Evolutionary conservation across 2,888 invertebrate species (phyloP).

Genomic region (Diarsia rubi): DNA sequence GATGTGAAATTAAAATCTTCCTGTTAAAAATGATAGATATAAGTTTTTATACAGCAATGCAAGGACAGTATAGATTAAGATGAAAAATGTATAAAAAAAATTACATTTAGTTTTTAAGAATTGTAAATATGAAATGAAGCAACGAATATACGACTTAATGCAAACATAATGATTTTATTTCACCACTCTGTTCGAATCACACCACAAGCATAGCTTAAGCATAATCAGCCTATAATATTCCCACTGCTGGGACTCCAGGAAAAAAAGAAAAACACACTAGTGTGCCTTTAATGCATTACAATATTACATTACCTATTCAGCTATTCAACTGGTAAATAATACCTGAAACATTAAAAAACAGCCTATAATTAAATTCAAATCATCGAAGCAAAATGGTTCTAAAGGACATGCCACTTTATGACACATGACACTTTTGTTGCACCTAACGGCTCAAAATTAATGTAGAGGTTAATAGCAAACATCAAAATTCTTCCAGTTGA

Average conservation of each 20-base stretch:
- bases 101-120: constrained; percentile 79
- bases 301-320: too few species aligned
- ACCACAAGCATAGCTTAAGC: too few species aligned
- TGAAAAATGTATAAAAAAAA: constrained; percentile 80
- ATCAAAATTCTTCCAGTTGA: background rate
- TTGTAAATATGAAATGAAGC: constrained; percentile 85
- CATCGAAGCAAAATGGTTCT: background rate
- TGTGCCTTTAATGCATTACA: too few species aligned
- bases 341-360: background rate
- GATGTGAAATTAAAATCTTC: constrained; percentile 67
- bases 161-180: constrained; percentile 52
- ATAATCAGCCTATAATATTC: too few species aligned
- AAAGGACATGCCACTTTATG: background rate
- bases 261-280: too few species aligned
- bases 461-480: too few species aligned
- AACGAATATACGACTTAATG: constrained; percentile 83
- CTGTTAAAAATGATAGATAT: constrained; percentile 69
- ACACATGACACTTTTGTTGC: too few species aligned
- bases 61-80: constrained; percentile 85
- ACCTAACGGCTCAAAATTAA: too few species aligned
- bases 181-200: background rate
- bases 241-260: too few species aligned
- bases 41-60: constrained; percentile 76
- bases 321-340: background rate
- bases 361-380: background rate